Base-by-base conservation (phyloP, 30 jellyfish, hydroid and myxozoan genomes). In the Aurelia aurita complex sp. Pacific region DNA sequence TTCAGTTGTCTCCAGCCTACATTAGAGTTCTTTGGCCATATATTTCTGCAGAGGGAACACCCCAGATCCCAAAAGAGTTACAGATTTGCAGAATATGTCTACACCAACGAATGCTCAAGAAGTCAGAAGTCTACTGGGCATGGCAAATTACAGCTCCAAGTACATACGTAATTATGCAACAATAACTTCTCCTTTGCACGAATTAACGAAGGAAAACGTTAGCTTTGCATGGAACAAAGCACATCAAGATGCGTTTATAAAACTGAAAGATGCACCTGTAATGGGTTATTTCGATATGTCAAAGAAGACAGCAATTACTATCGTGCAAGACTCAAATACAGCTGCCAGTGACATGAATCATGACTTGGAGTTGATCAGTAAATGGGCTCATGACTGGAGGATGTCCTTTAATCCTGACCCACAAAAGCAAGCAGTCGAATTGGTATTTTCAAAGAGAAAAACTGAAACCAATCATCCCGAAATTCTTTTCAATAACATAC, bases 141-240 rank as follows among this genome's bases (percentile, higher is more conserved):
- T 74, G 73, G 85, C 85, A 52, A 74, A 74, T 16, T 74, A 50
- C 75, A 74, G 75, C 73, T 19, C 69, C 10, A 74, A 74, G 55
- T 74, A 50, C 51, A 74, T 74, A 11, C 19, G 40, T 6, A 34
- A 50, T 50, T 74, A 16, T 50, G 76, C 86, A 6, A 80, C 76
- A 33, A 80, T 63, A 8, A 80, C 90, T 12, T 65, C 90, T 10
- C 90, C 88, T 42, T 51, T 80, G 18, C 88, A 54, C 19, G 74
- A 64, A 53, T 55, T 77, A 42, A 71, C 82, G 43, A 71, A 71
- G 69, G 34, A 71, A 71, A 42, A 42, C 69, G 29, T 23, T 23
- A 23, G 29, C 29, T 23, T 23, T 23, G 29, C 29, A 23, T 23
- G 29, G 29, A 23, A 23, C 29, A 23, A 23, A 23, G 29, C 29